Evolutionary conservation across 2,113 vertebrate genomes (phyloP).

Genomic region (Chauna torquata): DNA sequence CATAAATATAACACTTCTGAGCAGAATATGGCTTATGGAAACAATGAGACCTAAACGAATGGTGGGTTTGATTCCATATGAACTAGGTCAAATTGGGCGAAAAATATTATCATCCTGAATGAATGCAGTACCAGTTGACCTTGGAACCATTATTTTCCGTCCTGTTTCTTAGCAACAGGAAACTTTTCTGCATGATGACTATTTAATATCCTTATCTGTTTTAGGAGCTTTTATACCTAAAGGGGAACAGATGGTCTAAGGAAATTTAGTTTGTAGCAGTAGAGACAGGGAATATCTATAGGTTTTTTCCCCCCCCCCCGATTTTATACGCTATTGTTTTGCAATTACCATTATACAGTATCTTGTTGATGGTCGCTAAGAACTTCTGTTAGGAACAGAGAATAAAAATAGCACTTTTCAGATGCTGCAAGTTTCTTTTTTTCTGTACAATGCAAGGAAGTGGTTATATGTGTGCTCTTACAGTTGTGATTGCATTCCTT

Average conservation of each 20-base stretch:
- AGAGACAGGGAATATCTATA: background rate
- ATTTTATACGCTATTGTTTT: background rate
- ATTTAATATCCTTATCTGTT: slow-evolving; percentile 40
- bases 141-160: slow-evolving; percentile 21
- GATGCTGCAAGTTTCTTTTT: background rate
- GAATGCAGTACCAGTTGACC: slow-evolving; percentile 31
- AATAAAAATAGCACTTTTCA: background rate
- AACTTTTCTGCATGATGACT: slow-evolving; percentile 45
- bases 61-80: background rate
- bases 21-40: background rate
- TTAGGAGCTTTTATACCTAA: slow-evolving; percentile 30
- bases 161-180: slow-evolving; percentile 60
- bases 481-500: background rate
- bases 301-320: background rate
- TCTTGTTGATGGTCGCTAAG: background rate
- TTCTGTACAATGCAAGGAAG: background rate
- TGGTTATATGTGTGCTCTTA: background rate
- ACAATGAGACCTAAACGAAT: background rate
- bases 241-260: slow-evolving; percentile 59
- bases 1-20: background rate
- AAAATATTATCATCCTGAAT: background rate
- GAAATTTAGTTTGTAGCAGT: slow-evolving; percentile 32
- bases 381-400: background rate
- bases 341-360: background rate
- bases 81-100: background rate